phyloP scores from a whole-genome alignment of 2,888 invertebrate species.

The Chrysolina haemoptera region DNA sequence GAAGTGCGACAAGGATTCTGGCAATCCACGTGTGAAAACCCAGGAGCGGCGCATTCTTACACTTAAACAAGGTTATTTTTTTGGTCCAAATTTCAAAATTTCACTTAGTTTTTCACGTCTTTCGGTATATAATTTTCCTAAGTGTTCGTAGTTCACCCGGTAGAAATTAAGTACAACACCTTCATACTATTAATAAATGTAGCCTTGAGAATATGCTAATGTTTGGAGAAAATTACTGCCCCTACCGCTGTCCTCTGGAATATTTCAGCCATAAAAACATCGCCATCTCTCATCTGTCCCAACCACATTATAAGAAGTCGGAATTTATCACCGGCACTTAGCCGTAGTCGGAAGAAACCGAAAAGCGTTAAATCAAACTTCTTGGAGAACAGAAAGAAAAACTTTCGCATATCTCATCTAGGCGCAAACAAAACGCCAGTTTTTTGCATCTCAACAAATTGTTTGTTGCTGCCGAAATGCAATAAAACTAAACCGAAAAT shows the following conservation, averaged over 20 bases:
- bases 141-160: no score
- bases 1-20: no score
- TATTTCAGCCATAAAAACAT: background rate
- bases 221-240: no score
- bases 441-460: constrained; percentile 13
- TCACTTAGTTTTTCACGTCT: no score
- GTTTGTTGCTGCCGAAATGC: background rate
- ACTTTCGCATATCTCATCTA: constrained; percentile 12
- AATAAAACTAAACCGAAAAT: background rate
- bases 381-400: constrained; percentile 11
- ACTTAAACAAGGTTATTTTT: no score
- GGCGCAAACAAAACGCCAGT: constrained; percentile 16
- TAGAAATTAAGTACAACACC: no score
- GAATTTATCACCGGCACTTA: constrained; percentile 12
- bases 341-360: constrained; percentile 7
- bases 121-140: no score
- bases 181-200: no score
- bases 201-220: no score
- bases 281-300: background rate
- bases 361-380: constrained; percentile 17
- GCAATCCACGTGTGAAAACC: no score
- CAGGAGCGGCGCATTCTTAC: no score
- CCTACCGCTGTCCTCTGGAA: background rate
- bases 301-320: constrained; percentile 3
- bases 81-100: no score